Evolutionary conservation across 2,888 invertebrate species (phyloP).

Genomic region (Tinea trinotella): DNA sequence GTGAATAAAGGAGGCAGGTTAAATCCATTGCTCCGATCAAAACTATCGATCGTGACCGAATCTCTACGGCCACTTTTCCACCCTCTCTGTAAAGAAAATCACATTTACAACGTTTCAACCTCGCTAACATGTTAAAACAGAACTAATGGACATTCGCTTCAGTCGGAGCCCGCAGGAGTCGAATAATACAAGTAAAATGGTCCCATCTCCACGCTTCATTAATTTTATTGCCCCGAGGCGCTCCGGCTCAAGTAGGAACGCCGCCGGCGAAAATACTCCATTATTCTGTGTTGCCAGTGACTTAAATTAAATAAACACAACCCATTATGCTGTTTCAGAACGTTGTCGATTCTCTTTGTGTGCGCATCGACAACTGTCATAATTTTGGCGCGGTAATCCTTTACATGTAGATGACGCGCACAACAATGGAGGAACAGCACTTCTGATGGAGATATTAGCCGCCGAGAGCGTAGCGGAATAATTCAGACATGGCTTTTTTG

Average conservation of each 20-base stretch:
- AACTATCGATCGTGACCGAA: constrained; percentile 50
- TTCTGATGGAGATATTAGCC: constrained; percentile 69
- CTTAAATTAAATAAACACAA: constrained; percentile 70
- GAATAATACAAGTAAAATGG: constrained; percentile 73
- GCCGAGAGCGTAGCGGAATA: constrained; percentile 64
- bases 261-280: constrained; percentile 63
- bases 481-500: constrained; percentile 69
- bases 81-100: constrained; percentile 68
- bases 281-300: constrained; percentile 63
- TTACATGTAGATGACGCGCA: constrained; percentile 37
- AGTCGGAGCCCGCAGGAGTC: constrained; percentile 70
- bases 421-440: constrained; percentile 41
- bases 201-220: constrained; percentile 73
- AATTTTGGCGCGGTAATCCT: constrained; percentile 57
- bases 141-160: constrained; percentile 73
- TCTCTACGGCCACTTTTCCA: constrained; percentile 63
- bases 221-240: constrained; percentile 71
- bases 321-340: constrained; percentile 56
- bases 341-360: constrained; percentile 54
- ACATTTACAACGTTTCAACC: constrained; percentile 72
- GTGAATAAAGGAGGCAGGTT: constrained; percentile 15
- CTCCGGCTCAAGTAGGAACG: constrained; percentile 54
- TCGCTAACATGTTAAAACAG: constrained; percentile 74
- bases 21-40: constrained; percentile 13
- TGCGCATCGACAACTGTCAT: constrained; percentile 58